Evolutionary conservation across 2,888 invertebrate genomes (phyloP).

Genomic region (Hipparchia semele): DNA sequence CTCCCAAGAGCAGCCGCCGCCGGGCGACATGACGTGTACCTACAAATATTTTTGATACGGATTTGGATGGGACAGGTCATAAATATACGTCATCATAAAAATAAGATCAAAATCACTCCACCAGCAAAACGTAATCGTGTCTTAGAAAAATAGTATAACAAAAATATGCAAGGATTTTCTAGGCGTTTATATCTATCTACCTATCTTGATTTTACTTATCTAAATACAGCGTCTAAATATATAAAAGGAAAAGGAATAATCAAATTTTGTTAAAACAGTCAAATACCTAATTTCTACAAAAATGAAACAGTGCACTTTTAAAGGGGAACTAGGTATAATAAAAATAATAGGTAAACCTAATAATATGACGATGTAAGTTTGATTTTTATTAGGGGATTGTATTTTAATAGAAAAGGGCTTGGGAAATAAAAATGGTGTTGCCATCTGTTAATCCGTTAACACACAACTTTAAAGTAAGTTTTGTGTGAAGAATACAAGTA

Average conservation of each 20-base stretch:
- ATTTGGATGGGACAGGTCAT: conserved; percentile 28
- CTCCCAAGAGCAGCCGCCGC: conserved; percentile 64
- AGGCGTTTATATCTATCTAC: no score
- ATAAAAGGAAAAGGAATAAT: no score
- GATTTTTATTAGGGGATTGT: neutral
- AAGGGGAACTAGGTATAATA: no score
- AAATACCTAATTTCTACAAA: no score
- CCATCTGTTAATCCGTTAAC: neutral
- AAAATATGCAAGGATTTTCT: no score
- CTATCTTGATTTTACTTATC: no score
- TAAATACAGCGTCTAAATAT: no score
- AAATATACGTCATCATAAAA: conserved; percentile 21
- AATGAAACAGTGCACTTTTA: no score
- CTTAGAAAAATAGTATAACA: no score
- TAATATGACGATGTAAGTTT: neutral
- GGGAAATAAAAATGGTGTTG: neutral
- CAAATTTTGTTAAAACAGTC: no score
- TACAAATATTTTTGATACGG: conserved; percentile 35
- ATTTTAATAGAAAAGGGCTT: neutral
- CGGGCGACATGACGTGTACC: conserved; percentile 40
- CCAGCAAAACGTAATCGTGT: neutral
- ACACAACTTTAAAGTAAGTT: neutral
- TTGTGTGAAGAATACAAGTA: no score
- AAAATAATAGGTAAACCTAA: no score
- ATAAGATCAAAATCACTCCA: conserved; percentile 16